Percentiles rank a stretch among this genome's conserved stretches.
phyloP scores from a whole-genome alignment of 1,140 invertebrate genomes.

The Bemisia tabaci region DNA sequence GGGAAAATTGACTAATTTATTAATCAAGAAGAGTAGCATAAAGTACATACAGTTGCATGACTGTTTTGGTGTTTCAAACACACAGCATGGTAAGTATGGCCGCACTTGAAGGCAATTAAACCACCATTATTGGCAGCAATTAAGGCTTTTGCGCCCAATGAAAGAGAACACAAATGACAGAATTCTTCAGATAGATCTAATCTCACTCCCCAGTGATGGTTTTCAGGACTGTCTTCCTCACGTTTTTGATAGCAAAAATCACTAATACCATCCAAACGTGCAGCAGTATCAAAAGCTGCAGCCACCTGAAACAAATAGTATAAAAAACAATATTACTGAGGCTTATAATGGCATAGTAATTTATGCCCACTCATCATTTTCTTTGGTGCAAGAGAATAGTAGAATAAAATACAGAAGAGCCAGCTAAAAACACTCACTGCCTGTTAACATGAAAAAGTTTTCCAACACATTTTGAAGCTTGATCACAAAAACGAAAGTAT shows the following conservation, averaged over 20 bases:
- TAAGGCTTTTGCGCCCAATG: slow-evolving; percentile 18
- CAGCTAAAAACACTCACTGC: too few species aligned
- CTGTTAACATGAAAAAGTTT: too few species aligned
- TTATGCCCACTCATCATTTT: too few species aligned
- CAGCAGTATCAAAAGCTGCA: neutral
- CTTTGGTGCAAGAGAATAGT: too few species aligned
- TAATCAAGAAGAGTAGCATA: neutral
- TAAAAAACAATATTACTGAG: too few species aligned
- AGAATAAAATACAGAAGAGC: too few species aligned
- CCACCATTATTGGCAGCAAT: slow-evolving; percentile 15
- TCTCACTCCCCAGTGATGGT: slow-evolving; percentile 20
- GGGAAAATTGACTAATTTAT: too few species aligned
- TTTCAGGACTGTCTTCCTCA: slow-evolving; percentile 8
- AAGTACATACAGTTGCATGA: neutral
- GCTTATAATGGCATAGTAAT: too few species aligned
- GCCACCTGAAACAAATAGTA: neutral
- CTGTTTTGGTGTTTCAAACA: slow-evolving; percentile 18
- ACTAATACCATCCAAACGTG: neutral
- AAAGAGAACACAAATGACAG: slow-evolving; percentile 21
- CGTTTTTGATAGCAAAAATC: neutral
- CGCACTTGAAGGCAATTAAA: slow-evolving; percentile 21
- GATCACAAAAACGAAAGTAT: too few species aligned
- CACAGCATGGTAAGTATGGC: slow-evolving; percentile 21
- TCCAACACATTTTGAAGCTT: too few species aligned
- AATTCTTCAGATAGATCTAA: slow-evolving; percentile 17